These are phyloP conservation scores for Myripristis murdjan DNA, from an alignment of 2,797 vertebrate genomes.

Conservation along the genomic window DNA sequence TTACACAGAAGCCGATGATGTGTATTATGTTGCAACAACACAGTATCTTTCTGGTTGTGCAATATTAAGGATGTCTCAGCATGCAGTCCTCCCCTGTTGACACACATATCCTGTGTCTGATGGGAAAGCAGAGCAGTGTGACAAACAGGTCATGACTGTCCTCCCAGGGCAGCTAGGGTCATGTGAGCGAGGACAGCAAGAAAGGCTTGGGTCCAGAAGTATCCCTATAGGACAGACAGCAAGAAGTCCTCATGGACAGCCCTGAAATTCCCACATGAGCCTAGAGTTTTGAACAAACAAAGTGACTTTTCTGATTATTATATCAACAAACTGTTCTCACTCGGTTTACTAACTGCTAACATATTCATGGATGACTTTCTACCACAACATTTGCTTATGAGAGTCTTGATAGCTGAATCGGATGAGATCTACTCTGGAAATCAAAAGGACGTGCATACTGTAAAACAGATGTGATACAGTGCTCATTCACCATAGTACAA, in stretches of 20 bases:
- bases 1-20: too few species aligned
- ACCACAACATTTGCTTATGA: conserved; percentile 14
- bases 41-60: conserved; percentile 62
- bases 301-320: conserved; percentile 7
- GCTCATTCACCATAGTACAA: neutral
- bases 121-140: conserved; percentile 77
- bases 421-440: neutral
- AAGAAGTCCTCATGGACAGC: conserved; percentile 54
- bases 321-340: conserved; percentile 4
- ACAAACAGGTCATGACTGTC: conserved; percentile 72
- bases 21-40: too few species aligned
- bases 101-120: conserved; percentile 78
- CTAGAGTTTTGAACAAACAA: conserved; percentile 29
- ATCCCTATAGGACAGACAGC: conserved; percentile 40
- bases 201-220: conserved; percentile 51
- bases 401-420: neutral
- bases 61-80: conserved; percentile 55
- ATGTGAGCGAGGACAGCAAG: conserved; percentile 72
- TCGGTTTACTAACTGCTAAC: neutral
- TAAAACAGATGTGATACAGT: neutral
- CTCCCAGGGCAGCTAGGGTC: conserved; percentile 66
- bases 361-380: conserved; percentile 10
- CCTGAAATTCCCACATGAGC: conserved; percentile 43
- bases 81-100: conserved; percentile 60
- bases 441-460: neutral